These are phyloP conservation scores for Garra rufa DNA, from an alignment of 2,113 vertebrate genomes.

Conservation along the genomic window DNA sequence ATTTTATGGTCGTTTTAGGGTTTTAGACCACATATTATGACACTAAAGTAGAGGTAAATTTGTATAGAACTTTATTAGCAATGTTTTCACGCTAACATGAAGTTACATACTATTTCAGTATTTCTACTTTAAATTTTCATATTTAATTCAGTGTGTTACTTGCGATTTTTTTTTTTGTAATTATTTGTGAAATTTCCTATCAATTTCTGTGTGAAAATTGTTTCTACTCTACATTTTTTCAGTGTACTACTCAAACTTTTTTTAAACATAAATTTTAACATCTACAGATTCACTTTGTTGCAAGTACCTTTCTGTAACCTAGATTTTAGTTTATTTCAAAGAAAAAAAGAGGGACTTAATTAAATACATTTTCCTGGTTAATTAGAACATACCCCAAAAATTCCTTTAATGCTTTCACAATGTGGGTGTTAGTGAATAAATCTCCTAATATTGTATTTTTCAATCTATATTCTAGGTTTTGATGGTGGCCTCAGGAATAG, in stretches of 20 bases:
- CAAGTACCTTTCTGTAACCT: background rate
- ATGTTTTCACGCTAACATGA: too few species aligned
- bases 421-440: background rate
- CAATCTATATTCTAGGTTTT: slow-evolving; percentile 55
- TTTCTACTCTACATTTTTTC: too few species aligned
- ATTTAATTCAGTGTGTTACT: too few species aligned
- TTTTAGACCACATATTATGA: background rate
- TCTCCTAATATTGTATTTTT: background rate
- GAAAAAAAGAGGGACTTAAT: background rate
- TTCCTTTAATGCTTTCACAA: background rate
- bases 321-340: background rate
- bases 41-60: too few species aligned
- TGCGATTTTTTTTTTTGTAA: too few species aligned
- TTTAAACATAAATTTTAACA: background rate
- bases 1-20: background rate
- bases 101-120: too few species aligned
- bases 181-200: too few species aligned
- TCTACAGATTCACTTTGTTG: background rate
- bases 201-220: too few species aligned
- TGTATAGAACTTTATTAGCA: too few species aligned
- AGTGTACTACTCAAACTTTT: background rate
- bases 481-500: slow-evolving; percentile 22
- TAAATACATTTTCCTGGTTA: background rate
- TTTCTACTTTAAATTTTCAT: background rate
- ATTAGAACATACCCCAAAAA: background rate